A percentile compares a stretch with the other conserved stretches of the same genome.
These are phyloP conservation scores for Stegana nigrithorax DNA, from an alignment of 2,888 invertebrate species.

Conservation along the genomic window DNA sequence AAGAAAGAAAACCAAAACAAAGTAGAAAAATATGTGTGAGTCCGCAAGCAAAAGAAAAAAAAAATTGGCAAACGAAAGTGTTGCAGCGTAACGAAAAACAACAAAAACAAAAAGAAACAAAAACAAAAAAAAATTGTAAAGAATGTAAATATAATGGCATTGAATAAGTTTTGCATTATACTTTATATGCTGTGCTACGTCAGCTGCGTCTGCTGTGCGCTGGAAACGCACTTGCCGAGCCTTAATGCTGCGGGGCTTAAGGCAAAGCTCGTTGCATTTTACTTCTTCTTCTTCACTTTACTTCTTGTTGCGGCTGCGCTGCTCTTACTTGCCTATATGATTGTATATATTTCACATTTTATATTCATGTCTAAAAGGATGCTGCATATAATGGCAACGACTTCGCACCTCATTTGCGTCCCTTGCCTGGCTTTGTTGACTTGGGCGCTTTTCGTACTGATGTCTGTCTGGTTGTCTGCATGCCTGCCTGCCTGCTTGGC, in stretches of 20 bases:
- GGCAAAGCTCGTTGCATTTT: neutral
- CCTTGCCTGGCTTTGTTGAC: neutral
- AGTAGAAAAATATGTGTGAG: too few relatives aligned
- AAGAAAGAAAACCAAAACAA: too few relatives aligned
- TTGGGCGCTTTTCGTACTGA: too few relatives aligned
- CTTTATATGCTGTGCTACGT: neutral
- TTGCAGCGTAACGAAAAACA: neutral
- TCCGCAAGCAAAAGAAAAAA: neutral
- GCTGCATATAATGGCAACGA: neutral
- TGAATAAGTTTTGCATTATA: conserved; percentile 13
- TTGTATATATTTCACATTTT: neutral
- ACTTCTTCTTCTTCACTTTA: neutral
- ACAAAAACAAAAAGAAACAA: neutral
- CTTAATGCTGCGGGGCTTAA: too few relatives aligned
- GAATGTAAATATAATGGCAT: conserved; percentile 3
- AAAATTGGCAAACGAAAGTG: neutral
- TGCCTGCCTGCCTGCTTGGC: neutral
- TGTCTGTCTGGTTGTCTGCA: neutral
- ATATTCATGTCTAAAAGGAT: neutral
- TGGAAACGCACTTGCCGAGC: too few relatives aligned
- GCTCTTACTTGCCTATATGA: too few relatives aligned
- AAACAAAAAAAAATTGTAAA: too few relatives aligned
- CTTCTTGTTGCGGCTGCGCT: too few relatives aligned
- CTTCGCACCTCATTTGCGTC: neutral
- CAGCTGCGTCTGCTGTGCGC: neutral